These are phyloP conservation scores for Pica pica DNA, from an alignment of 2,113 vertebrate species.

Conservation along the genomic window DNA sequence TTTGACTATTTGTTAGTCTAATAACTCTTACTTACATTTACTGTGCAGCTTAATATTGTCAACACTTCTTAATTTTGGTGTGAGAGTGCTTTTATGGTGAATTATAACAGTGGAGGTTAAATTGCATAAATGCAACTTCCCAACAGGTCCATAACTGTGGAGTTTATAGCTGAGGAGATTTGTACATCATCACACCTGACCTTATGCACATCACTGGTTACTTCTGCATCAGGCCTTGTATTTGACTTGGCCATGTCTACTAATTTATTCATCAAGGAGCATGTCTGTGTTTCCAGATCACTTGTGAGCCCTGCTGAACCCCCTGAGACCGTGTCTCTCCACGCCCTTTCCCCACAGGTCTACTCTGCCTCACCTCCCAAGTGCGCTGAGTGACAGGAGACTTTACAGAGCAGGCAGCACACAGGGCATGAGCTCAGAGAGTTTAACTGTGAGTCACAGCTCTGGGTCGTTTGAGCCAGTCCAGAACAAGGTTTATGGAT, in stretches of 20 bases:
- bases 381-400: neutral
- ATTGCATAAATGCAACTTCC: neutral
- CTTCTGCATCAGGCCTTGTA: neutral
- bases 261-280: neutral
- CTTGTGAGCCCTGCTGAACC: neutral
- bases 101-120: neutral
- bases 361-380: neutral
- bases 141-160: neutral
- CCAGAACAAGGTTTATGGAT: neutral
- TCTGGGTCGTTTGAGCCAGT: neutral
- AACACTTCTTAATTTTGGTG: neutral
- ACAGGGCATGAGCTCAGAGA: accelerated
- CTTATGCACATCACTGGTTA: neutral
- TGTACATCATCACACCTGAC: accelerated
- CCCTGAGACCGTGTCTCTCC: accelerated
- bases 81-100: neutral
- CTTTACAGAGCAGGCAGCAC: neutral
- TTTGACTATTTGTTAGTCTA: constrained; percentile 16
- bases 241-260: neutral
- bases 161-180: neutral
- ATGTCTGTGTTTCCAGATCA: neutral
- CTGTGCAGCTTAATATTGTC: neutral
- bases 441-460: neutral
- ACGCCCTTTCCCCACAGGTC: accelerated
- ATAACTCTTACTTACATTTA: constrained; percentile 34